Conservation (phyloP, 2,888 invertebrate species). For the Cephalotes varians region DNA sequence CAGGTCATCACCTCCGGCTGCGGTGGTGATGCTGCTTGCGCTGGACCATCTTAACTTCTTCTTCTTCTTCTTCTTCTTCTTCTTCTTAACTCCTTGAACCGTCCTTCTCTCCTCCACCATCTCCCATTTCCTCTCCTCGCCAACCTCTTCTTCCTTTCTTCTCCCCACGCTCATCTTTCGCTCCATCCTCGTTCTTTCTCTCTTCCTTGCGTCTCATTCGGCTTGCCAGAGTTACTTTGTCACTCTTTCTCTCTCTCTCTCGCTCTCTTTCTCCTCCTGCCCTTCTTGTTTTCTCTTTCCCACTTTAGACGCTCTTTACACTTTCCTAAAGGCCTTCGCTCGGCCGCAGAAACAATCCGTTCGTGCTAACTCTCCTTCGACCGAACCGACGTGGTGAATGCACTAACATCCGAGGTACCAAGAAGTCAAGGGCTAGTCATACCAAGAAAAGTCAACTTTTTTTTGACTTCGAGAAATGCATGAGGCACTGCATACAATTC, state of each 20-base stretch:
- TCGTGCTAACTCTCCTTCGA: constrained; percentile 66
- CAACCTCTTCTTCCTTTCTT: constrained; percentile 49
- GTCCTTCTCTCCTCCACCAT: constrained; percentile 40
- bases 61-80: constrained; percentile 66
- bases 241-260: constrained; percentile 48
- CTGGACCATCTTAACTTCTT: constrained; percentile 83
- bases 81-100: constrained; percentile 53
- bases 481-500: constrained; percentile 1
- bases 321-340: constrained; percentile 69
- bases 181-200: constrained; percentile 46
- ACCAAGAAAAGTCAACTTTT: constrained; percentile 23
- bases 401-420: constrained; percentile 14
- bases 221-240: constrained; percentile 37
- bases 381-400: constrained; percentile 47
- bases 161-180: constrained; percentile 46
- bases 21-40: constrained; percentile 75
- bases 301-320: constrained; percentile 64
- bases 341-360: constrained; percentile 74
- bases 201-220: constrained; percentile 38
- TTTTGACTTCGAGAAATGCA: constrained; percentile 21
- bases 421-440: constrained; percentile 48
- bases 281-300: constrained; percentile 40
- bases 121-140: constrained; percentile 47
- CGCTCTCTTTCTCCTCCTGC: neutral
- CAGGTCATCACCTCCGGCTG: constrained; percentile 85